phyloP scores from a whole-genome alignment of 2,797 vertebrate species.

The Lateolabrax maculatus region DNA sequence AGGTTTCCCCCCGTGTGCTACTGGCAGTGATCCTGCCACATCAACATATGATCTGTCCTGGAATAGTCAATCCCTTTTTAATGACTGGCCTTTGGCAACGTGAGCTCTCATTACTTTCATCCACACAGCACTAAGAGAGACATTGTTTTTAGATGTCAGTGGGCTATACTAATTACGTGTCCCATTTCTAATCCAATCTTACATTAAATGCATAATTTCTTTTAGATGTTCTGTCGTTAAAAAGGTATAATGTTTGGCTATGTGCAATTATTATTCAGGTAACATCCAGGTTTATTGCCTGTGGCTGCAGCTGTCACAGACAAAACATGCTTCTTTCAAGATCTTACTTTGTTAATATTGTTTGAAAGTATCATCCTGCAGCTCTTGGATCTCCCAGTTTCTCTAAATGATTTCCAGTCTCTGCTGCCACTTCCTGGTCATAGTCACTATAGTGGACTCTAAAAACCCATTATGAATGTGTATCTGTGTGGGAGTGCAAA shows the following conservation, averaged over 20 bases:
- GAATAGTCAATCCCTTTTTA: slow-evolving; percentile 46
- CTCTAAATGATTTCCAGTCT: slow-evolving; percentile 26
- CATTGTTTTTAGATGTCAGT: slow-evolving; percentile 28
- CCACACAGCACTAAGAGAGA: slow-evolving; percentile 21
- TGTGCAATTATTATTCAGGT: slow-evolving; percentile 19
- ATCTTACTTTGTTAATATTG: slow-evolving; percentile 5
- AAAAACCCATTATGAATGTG: not conserved
- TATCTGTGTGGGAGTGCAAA: slow-evolving; percentile 1
- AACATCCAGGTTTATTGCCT: slow-evolving; percentile 12
- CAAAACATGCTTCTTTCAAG: slow-evolving; percentile 10
- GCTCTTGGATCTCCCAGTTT: slow-evolving; percentile 5
- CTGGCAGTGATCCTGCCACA: slow-evolving; percentile 37
- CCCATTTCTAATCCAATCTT: slow-evolving; percentile 21
- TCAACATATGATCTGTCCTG: slow-evolving; percentile 38
- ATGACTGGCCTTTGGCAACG: slow-evolving; percentile 54
- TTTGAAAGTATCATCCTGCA: not conserved
- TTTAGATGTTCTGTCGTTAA: slow-evolving; percentile 4
- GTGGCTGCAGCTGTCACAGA: slow-evolving; percentile 16
- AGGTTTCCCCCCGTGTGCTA: slow-evolving; percentile 12
- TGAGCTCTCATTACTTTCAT: slow-evolving; percentile 50
- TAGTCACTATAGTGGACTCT: slow-evolving; percentile 4
- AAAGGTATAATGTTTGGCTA: not conserved
- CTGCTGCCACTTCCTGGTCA: slow-evolving; percentile 56
- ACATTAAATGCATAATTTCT: slow-evolving; percentile 12
- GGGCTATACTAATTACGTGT: slow-evolving; percentile 34